phyloP scores from a whole-genome alignment of 1,140 invertebrate genomes.

The Drosophila santomea region DNA sequence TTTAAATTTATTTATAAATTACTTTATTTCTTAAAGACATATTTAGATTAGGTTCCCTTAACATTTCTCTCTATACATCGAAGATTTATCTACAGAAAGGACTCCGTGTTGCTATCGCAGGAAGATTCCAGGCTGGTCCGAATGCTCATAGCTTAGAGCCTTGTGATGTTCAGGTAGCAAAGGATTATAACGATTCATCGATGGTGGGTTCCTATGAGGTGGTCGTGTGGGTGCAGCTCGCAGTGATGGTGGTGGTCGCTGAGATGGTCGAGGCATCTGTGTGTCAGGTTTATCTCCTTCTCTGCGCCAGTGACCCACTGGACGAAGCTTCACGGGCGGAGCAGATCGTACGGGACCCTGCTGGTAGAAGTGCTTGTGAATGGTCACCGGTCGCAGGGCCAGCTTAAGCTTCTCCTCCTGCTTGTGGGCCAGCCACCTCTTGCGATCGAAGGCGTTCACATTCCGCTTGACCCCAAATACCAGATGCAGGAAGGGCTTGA shows the following conservation, averaged over 20 bases:
- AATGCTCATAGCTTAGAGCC: slow-evolving; percentile 10
- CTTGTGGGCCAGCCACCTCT: slow-evolving; percentile 51
- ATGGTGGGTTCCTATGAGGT: background rate
- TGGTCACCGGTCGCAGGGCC: slow-evolving; percentile 66
- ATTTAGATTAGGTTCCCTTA: background rate
- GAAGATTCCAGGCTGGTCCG: slow-evolving; percentile 2
- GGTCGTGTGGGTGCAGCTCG: background rate
- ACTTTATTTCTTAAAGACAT: background rate
- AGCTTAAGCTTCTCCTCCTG: slow-evolving; percentile 62
- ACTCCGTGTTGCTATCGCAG: background rate
- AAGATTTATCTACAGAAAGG: too few relatives aligned
- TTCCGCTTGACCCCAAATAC: slow-evolving; percentile 73
- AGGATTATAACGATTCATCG: slow-evolving; percentile 37
- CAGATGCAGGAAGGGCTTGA: slow-evolving; percentile 72
- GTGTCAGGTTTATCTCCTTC: background rate
- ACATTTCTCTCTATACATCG: too few relatives aligned
- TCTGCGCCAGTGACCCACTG: slow-evolving; percentile 43
- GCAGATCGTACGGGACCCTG: slow-evolving; percentile 58
- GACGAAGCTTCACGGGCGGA: slow-evolving; percentile 47
- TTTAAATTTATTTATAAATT: too few relatives aligned
- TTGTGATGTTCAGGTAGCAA: slow-evolving; percentile 44
- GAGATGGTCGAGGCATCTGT: too few relatives aligned
- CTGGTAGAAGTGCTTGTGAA: slow-evolving; percentile 81
- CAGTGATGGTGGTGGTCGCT: background rate
- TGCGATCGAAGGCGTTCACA: slow-evolving; percentile 61